phyloP scores from a whole-genome alignment of 2,888 invertebrate genomes.

The Erebia ligea region DNA sequence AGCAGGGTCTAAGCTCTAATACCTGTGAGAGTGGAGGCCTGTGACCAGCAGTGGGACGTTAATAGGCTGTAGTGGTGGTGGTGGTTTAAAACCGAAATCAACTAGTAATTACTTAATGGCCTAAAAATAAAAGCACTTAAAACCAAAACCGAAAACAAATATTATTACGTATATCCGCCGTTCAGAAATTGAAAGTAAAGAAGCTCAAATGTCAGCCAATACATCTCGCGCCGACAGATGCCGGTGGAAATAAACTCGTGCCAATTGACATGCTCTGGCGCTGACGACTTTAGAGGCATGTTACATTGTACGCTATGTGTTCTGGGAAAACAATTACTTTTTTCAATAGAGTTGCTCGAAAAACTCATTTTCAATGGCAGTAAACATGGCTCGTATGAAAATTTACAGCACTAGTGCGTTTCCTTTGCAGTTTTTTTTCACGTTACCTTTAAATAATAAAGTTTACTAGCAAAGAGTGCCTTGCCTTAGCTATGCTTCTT shows the following conservation, averaged over 20 bases:
- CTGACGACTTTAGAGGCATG: constrained; percentile 3
- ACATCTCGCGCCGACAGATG: constrained; percentile 31
- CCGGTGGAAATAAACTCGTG: constrained; percentile 37
- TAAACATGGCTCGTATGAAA: too few species aligned
- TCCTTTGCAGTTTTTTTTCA: neutral
- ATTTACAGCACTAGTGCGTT: too few species aligned
- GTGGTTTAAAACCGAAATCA: too few species aligned
- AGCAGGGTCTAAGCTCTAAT: too few species aligned
- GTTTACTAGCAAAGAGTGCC: too few species aligned
- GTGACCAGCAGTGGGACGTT: too few species aligned
- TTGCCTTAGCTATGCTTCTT: neutral
- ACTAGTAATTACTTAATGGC: neutral
- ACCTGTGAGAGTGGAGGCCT: too few species aligned
- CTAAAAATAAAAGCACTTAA: neutral
- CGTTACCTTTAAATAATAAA: too few species aligned
- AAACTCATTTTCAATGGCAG: too few species aligned
- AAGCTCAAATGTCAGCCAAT: constrained; percentile 27
- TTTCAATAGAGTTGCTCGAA: neutral
- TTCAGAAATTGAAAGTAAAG: neutral
- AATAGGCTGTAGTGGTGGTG: too few species aligned
- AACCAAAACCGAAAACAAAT: neutral
- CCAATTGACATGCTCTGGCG: constrained; percentile 35
- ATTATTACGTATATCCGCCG: neutral
- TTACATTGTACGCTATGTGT: neutral
- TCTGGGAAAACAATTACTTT: neutral